phyloP scores from a whole-genome alignment of 2,797 vertebrate genomes.

The Amblyopsis hoosieri region DNA sequence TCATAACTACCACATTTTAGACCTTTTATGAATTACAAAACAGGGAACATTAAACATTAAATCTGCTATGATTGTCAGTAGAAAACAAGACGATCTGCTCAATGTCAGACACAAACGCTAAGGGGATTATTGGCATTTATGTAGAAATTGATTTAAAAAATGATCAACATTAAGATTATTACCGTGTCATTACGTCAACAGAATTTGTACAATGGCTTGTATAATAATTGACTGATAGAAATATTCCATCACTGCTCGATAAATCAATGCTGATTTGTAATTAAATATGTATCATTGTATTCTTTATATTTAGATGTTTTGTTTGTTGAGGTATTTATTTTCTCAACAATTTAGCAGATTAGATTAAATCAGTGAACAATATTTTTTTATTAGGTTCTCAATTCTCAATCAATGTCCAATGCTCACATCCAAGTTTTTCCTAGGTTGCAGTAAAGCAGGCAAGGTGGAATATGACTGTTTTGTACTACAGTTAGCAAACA shows the following conservation, averaged over 20 bases:
- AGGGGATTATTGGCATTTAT: constrained; percentile 9
- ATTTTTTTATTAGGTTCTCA: too few species aligned
- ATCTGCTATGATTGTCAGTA: constrained; percentile 7
- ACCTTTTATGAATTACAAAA: constrained; percentile 8
- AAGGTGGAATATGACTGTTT: too few species aligned
- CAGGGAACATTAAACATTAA: constrained; percentile 7
- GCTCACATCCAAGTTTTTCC: too few species aligned
- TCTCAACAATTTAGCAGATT: constrained; percentile 6
- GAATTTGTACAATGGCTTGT: constrained; percentile 28
- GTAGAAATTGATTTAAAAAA: constrained; percentile 13
- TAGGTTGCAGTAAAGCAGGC: too few species aligned
- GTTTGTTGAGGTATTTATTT: neutral
- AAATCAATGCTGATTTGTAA: constrained; percentile 1
- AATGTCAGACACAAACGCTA: constrained; percentile 10
- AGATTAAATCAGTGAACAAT: constrained; percentile 1
- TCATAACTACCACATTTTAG: neutral
- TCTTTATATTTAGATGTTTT: constrained; percentile 12
- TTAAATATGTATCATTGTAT: constrained; percentile 33
- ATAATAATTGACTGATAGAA: constrained; percentile 28
- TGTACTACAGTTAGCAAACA: too few species aligned
- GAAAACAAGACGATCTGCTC: neutral
- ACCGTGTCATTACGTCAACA: constrained; percentile 17
- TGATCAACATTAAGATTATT: constrained; percentile 10
- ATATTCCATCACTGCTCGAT: constrained; percentile 16
- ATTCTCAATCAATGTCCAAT: too few species aligned